These are phyloP conservation scores for Fukomys damarensis DNA, from an alignment of 2,113 vertebrate species.

Conservation along the genomic window DNA sequence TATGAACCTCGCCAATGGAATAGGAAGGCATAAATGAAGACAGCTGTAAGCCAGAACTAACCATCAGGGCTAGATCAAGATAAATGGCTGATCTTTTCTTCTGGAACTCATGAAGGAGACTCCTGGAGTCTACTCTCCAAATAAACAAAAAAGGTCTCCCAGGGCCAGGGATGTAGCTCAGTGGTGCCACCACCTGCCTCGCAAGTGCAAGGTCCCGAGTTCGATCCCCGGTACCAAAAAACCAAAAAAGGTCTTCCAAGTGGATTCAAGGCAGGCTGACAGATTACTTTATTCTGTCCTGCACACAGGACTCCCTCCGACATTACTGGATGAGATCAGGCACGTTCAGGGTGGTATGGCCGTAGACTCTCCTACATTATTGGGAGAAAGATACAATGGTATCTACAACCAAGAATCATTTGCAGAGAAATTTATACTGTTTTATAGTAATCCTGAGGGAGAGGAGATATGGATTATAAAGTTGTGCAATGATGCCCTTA, in stretches of 20 bases:
- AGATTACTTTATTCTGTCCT: neutral
- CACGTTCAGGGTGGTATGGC: too few species aligned
- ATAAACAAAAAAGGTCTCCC: neutral
- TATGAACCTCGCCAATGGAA: accelerated
- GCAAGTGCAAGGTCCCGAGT: too few species aligned
- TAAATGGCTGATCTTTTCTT: neutral
- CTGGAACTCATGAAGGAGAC: neutral
- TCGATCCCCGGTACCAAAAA: too few species aligned
- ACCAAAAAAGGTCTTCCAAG: neutral
- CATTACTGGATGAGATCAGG: too few species aligned
- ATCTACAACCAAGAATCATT: neutral
- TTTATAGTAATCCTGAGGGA: neutral
- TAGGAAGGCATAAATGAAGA: neutral
- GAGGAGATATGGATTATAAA: neutral
- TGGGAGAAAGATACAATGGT: neutral
- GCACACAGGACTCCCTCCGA: neutral
- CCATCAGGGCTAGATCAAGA: neutral
- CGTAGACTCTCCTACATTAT: too few species aligned
- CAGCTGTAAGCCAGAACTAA: neutral
- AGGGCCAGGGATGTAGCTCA: too few species aligned
- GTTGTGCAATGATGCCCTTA: neutral
- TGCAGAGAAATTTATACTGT: neutral
- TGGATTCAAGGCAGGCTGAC: neutral
- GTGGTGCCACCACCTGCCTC: too few species aligned
- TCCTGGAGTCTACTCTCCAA: neutral